Evolutionary conservation across 2,797 vertebrate species (phyloP).

Genomic region (Varecia variegata): DNA sequence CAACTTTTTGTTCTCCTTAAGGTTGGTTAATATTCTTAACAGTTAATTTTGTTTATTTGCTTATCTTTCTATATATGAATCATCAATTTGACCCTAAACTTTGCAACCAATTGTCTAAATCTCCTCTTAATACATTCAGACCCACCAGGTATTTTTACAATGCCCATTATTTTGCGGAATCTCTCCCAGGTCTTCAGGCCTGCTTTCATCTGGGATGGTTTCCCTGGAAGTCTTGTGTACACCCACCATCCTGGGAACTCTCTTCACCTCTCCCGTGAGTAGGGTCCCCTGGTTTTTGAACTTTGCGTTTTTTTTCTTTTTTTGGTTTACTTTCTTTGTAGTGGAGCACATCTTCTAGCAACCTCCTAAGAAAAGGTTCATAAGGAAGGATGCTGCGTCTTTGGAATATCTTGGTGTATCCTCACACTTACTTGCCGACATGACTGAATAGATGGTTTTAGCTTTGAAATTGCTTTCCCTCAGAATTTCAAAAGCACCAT

Average conservation of each 20-base stretch:
- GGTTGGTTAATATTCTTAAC: not conserved
- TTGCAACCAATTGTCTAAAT: not conserved
- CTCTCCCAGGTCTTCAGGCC: not conserved
- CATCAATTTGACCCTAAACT: not conserved
- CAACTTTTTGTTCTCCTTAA: not conserved
- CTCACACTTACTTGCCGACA: not conserved
- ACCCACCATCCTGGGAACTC: not conserved
- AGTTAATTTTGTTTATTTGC: not conserved
- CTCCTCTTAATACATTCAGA: not conserved
- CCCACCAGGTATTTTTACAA: not conserved
- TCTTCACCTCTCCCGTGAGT: not conserved
- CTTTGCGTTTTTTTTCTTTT: not conserved
- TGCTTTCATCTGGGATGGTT: not conserved
- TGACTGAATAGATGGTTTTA: not conserved
- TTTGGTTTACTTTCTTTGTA: not conserved
- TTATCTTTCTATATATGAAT: not conserved
- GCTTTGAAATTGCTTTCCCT: not conserved
- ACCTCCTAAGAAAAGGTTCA: not conserved
- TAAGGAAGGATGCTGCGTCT: not conserved
- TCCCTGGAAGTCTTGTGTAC: not conserved
- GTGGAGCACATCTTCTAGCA: not conserved
- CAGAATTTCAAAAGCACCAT: not conserved
- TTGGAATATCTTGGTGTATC: not conserved
- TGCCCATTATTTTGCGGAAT: not conserved
- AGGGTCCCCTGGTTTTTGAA: not conserved